A percentile compares a stretch with the other conserved stretches of the same genome.
Conservation (phyloP, 2,797 vertebrate genomes). For the Malurus leucopterus region DNA sequence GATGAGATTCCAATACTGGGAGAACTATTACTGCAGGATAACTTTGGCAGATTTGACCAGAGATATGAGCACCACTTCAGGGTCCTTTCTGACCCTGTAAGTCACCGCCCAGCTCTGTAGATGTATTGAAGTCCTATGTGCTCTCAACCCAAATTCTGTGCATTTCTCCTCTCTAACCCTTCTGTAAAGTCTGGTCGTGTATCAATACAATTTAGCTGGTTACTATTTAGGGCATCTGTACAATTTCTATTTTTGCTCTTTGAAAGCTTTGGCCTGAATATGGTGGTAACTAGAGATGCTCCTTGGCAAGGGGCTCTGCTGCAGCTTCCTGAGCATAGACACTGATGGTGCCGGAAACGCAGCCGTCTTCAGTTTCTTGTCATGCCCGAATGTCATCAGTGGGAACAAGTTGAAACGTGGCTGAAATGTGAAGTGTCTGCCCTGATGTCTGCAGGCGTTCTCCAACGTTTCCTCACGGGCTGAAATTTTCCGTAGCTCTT, state of each 20-base stretch:
- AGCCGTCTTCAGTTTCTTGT: neutral
- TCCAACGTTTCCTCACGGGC: neutral
- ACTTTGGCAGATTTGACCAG: neutral
- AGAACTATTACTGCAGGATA: neutral
- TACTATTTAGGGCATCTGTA: neutral
- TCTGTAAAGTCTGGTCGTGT: neutral
- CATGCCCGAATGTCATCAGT: fast-evolving
- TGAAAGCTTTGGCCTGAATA: neutral
- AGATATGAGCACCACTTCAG: neutral
- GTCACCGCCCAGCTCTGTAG: neutral
- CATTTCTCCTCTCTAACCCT: neutral
- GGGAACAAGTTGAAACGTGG: neutral
- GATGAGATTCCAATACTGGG: neutral
- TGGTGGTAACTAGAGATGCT: neutral
- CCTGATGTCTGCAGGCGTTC: fast-evolving
- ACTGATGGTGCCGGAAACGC: fast-evolving
- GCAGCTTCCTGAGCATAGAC: neutral
- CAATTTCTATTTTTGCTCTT: neutral
- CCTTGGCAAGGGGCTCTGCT: neutral
- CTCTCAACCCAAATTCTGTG: neutral
- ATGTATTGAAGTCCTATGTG: neutral
- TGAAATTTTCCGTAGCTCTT: neutral
- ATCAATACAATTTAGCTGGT: neutral
- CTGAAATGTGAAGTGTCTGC: fast-evolving
- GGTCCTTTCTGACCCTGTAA: neutral